A percentile compares a stretch with the other conserved stretches of the same genome.
Conservation (phyloP, 2,797 vertebrate genomes). For the Falco columbarius region DNA sequence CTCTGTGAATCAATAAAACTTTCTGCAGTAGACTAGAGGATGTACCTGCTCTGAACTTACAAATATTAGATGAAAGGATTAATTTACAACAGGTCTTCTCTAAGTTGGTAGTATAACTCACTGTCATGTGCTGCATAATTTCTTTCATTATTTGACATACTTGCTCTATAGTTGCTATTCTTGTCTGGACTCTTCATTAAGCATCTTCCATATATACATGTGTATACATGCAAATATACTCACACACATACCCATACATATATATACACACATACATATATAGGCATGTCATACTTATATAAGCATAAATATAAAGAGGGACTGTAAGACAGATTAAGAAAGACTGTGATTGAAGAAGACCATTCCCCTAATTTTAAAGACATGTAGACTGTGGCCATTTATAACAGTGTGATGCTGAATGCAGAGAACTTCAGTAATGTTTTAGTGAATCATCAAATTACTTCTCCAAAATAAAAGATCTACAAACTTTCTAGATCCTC, state of each 20-base stretch:
- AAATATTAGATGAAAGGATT: constrained; percentile 59
- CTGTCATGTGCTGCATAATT: constrained; percentile 9
- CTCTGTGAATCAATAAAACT: constrained; percentile 63
- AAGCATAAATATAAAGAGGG: background rate
- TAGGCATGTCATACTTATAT: background rate
- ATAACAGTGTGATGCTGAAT: background rate
- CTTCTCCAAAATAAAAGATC: background rate
- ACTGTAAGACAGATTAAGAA: background rate
- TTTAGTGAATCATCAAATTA: background rate
- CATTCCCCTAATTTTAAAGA: background rate
- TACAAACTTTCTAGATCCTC: background rate
- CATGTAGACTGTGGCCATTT: background rate
- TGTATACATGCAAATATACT: background rate
- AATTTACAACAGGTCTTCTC: background rate
- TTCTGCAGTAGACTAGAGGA: constrained; percentile 25
- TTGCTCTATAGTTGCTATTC: constrained; percentile 9
- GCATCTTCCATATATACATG: background rate
- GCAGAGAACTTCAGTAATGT: background rate
- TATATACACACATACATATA: fast-evolving
- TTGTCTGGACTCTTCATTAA: background rate
- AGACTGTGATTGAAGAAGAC: background rate
- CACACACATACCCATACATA: background rate
- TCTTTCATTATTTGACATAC: constrained; percentile 22
- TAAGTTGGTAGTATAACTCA: background rate
- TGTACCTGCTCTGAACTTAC: constrained; percentile 36